Evolutionary conservation across 2,113 vertebrate genomes (phyloP).

Genomic region (Mormoops blainvillei): DNA sequence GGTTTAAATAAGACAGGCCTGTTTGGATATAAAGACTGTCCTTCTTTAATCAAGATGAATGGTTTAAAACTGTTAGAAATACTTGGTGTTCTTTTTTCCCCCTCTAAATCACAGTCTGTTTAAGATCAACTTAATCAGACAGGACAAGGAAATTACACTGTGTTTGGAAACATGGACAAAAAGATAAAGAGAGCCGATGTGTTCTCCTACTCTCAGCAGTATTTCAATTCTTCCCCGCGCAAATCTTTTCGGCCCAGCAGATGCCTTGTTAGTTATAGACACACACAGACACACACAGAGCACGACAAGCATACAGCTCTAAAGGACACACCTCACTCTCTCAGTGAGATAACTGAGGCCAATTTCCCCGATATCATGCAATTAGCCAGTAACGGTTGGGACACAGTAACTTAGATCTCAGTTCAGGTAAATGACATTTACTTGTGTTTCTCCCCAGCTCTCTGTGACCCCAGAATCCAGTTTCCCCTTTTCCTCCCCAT

Average conservation of each 20-base stretch:
- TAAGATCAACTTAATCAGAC: slow-evolving; percentile 73
- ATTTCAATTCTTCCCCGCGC: neutral
- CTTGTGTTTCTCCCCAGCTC: neutral
- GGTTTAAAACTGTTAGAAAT: slow-evolving; percentile 73
- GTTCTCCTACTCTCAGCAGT: accelerated
- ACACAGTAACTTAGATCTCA: neutral
- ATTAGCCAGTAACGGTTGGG: neutral
- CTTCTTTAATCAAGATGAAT: slow-evolving; percentile 80
- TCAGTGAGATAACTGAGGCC: neutral
- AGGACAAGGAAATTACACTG: slow-evolving; percentile 64
- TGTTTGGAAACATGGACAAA: slow-evolving; percentile 22
- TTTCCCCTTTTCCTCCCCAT: neutral
- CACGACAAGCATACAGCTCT: neutral
- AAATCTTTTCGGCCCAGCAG: neutral
- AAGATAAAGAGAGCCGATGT: neutral
- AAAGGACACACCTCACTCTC: neutral
- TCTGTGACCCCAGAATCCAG: neutral
- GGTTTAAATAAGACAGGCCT: slow-evolving; percentile 31
- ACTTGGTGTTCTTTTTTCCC: slow-evolving; percentile 73
- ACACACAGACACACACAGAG: neutral
- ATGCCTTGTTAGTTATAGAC: neutral
- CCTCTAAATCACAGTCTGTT: slow-evolving; percentile 72
- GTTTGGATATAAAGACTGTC: slow-evolving; percentile 49
- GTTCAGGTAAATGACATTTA: neutral
- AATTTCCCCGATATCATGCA: neutral